phyloP scores from a whole-genome alignment of 2,888 invertebrate species.

The Agrochola lychnidis region DNA sequence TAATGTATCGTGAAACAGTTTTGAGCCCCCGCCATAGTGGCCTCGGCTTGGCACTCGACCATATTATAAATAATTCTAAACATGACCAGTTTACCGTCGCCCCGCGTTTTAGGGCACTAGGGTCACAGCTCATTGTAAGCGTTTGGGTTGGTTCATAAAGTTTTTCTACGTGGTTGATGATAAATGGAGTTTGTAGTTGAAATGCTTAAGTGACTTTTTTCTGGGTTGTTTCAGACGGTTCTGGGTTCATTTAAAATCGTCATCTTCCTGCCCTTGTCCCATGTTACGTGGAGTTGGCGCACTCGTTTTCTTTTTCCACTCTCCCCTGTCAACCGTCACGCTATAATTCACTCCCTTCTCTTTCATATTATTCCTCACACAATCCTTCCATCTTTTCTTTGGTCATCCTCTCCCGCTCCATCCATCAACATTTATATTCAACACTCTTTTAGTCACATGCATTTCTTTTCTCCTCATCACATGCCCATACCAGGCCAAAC shows the following conservation, averaged over 20 bases:
- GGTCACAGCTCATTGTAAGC: conserved; percentile 37
- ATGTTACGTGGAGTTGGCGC: too few relatives aligned
- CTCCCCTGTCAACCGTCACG: too few relatives aligned
- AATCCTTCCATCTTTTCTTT: too few relatives aligned
- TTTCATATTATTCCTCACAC: too few relatives aligned
- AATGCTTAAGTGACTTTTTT: conserved; percentile 23
- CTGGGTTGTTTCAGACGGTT: neutral
- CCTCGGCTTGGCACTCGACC: conserved; percentile 55
- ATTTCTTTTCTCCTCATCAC: too few relatives aligned
- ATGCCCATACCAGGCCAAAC: too few relatives aligned
- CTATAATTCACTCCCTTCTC: too few relatives aligned
- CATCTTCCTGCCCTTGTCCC: too few relatives aligned
- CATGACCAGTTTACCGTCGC: conserved; percentile 58
- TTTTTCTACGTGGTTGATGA: conserved; percentile 29
- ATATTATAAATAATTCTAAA: conserved; percentile 60
- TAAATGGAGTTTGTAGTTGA: conserved; percentile 27
- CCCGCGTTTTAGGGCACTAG: conserved; percentile 36
- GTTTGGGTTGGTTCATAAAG: conserved; percentile 47
- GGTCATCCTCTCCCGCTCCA: too few relatives aligned
- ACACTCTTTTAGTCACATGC: too few relatives aligned
- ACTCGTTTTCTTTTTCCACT: too few relatives aligned
- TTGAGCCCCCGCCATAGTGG: conserved; percentile 39
- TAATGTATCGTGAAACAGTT: conserved; percentile 47
- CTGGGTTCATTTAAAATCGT: neutral
- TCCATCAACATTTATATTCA: too few relatives aligned